These are phyloP conservation scores for Tautogolabrus adspersus DNA, from an alignment of 2,113 vertebrate genomes.

Conservation along the genomic window DNA sequence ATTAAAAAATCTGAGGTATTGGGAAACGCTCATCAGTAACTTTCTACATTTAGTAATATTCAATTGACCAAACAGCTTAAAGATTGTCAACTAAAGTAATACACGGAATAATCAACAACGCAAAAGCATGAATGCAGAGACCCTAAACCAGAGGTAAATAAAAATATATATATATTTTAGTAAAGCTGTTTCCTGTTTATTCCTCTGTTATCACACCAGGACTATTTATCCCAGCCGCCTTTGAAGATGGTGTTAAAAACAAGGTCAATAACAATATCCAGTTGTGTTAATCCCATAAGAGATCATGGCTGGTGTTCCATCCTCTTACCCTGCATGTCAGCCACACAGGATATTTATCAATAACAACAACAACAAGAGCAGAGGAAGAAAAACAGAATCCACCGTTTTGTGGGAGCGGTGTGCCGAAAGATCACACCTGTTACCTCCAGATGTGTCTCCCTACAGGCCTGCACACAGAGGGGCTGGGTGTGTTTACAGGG, in stretches of 20 bases:
- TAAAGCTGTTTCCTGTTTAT: not conserved
- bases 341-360: slow-evolving; percentile 60
- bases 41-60: too few relatives aligned
- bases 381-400: slow-evolving; percentile 4
- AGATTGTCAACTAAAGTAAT: too few relatives aligned
- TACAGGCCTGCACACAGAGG: slow-evolving; percentile 24
- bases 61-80: too few relatives aligned
- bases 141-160: not conserved
- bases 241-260: slow-evolving; percentile 45
- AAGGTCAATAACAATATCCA: slow-evolving; percentile 73
- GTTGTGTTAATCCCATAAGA: slow-evolving; percentile 70
- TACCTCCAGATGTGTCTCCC: slow-evolving; percentile 73
- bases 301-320: slow-evolving; percentile 61
- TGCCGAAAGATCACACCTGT: slow-evolving; percentile 63
- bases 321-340: slow-evolving; percentile 59
- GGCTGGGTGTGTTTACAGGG: slow-evolving; percentile 48
- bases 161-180: not conserved
- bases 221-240: slow-evolving; percentile 13
- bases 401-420: slow-evolving; percentile 16
- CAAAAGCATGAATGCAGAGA: too few relatives aligned
- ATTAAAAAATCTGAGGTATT: too few relatives aligned
- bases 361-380: slow-evolving; percentile 43
- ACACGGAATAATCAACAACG: too few relatives aligned
- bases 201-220: not conserved
- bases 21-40: too few relatives aligned